Evolutionary conservation across 2,797 vertebrate species (phyloP).

Genomic region (Oophaga sylvatica): DNA sequence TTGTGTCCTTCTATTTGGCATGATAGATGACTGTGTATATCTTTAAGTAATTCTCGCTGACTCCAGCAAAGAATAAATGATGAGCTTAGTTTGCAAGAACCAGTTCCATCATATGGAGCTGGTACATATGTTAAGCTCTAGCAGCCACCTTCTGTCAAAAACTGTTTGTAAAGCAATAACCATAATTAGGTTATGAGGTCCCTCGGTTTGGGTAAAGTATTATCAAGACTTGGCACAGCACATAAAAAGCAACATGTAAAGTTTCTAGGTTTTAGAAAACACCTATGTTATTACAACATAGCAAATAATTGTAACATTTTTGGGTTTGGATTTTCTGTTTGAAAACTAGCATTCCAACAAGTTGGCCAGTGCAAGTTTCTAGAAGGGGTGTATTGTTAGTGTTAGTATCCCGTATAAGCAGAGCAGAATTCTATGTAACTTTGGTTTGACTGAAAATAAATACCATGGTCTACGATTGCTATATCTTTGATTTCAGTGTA

Average conservation of each 20-base stretch:
- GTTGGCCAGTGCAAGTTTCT: conserved; percentile 85
- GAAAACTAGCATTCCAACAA: conserved; percentile 83
- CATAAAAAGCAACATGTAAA: conserved; percentile 87
- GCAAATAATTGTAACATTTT: conserved; percentile 81
- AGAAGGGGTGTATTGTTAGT: conserved; percentile 85
- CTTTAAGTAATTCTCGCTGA: conserved; percentile 92
- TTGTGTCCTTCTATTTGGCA: conserved; percentile 96
- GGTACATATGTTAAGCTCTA: conserved; percentile 83
- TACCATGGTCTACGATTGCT: conserved; percentile 95
- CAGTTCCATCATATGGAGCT: conserved; percentile 83
- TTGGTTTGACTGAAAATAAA: conserved; percentile 99
- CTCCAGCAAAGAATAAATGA: conserved; percentile 90
- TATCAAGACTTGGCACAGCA: conserved; percentile 88
- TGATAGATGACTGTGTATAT: conserved; percentile 91
- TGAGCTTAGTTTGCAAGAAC: conserved; percentile 91
- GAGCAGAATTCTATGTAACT: conserved; percentile 99
- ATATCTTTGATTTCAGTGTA: conserved; percentile 94
- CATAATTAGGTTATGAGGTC: conserved; percentile 88
- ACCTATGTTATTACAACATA: conserved; percentile 82
- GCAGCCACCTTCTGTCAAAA: conserved; percentile 86
- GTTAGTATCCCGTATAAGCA: conserved; percentile 94
- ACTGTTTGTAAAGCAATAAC: conserved; percentile 90
- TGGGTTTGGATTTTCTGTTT: conserved; percentile 80
- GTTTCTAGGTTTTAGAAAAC: conserved; percentile 91
- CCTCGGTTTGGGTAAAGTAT: conserved; percentile 87